Percentiles rank a stretch among this genome's conserved stretches.
Evolutionary conservation across 2,797 vertebrate genomes (phyloP).

Genomic region (Nyctibius grandis): DNA sequence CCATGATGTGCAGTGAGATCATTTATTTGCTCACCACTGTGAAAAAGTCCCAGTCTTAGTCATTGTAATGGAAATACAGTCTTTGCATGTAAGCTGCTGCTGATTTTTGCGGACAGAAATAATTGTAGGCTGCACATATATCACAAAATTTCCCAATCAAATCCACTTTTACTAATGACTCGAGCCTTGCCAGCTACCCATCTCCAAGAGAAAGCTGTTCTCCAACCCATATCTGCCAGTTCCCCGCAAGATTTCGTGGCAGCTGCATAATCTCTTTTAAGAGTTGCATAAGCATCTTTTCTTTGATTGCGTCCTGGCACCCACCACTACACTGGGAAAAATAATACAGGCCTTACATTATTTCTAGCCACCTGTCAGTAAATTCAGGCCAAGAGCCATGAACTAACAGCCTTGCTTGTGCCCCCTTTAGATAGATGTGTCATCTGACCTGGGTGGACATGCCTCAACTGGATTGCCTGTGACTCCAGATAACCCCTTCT

Average conservation of each 20-base stretch:
- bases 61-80: background rate
- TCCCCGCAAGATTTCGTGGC: background rate
- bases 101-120: background rate
- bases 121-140: background rate
- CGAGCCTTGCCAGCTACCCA: background rate
- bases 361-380: conserved; percentile 56
- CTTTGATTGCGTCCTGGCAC: conserved; percentile 13
- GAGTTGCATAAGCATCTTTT: background rate
- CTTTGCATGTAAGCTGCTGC: background rate
- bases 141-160: background rate
- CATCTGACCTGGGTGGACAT: conserved; percentile 7
- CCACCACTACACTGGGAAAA: background rate
- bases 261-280: conserved; percentile 6
- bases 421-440: conserved; percentile 42
- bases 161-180: background rate
- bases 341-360: conserved; percentile 28
- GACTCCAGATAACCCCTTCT: conserved; percentile 33
- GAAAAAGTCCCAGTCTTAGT: background rate
- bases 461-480: conserved; percentile 29
- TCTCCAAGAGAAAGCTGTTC: background rate
- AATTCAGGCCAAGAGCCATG: conserved; percentile 9
- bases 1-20: background rate
- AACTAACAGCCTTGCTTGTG: background rate
- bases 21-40: background rate
- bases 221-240: background rate